Evolutionary conservation across 1,140 invertebrate genomes (phyloP).

Genomic region (Camponotus floridanus): DNA sequence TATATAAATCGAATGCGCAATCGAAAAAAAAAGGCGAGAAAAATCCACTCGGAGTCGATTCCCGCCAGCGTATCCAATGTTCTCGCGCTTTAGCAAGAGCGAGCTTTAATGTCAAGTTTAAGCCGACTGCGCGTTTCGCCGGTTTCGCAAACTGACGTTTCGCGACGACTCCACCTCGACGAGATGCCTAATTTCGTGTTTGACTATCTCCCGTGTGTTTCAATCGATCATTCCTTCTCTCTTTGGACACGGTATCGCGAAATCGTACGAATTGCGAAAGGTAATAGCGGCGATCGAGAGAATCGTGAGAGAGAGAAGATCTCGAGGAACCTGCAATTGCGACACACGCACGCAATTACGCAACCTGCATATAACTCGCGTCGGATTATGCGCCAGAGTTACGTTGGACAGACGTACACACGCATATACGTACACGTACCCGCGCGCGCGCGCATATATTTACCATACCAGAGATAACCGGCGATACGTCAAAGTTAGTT

Average conservation of each 20-base stretch:
- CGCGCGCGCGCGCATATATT: background rate
- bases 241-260: too few relatives aligned
- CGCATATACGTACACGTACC: too few relatives aligned
- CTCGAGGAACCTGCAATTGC: constrained; percentile 14
- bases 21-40: background rate
- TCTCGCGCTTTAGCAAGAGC: background rate
- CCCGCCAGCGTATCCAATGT: background rate
- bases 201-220: background rate
- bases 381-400: background rate
- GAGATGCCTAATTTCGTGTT: background rate
- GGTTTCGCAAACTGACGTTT: background rate
- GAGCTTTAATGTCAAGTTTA: constrained; percentile 36
- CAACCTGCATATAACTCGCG: constrained; percentile 40
- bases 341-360: constrained; percentile 46
- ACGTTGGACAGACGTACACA: background rate
- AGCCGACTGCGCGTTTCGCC: background rate
- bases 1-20: background rate
- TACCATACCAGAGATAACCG: background rate
- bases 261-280: constrained; percentile 36
- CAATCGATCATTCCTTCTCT: background rate
- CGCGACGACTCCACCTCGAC: background rate
- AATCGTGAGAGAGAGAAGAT: constrained; percentile 30
- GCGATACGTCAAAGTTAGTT: background rate
- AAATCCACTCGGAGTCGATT: background rate
- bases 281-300: background rate